Percentiles rank a stretch among this genome's conserved stretches.
phyloP scores from a whole-genome alignment of 2,888 invertebrate genomes.

The Monopis laevigella region DNA sequence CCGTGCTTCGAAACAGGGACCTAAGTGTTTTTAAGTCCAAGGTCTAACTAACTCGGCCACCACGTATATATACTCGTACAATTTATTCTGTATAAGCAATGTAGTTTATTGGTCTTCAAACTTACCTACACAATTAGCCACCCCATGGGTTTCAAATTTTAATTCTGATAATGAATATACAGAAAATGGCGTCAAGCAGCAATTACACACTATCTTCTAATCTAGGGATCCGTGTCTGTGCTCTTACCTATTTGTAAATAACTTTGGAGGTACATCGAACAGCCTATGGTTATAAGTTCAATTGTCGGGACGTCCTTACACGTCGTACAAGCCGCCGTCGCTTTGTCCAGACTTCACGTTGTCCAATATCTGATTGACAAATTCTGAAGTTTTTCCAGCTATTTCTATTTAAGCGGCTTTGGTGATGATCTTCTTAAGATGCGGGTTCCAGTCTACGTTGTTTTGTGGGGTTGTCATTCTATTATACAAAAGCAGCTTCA shows the following conservation, averaged over 20 bases:
- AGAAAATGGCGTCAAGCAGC: no score
- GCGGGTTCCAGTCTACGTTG: slow-evolving; percentile 70
- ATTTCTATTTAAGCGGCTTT: slow-evolving; percentile 81
- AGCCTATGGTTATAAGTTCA: slow-evolving; percentile 57
- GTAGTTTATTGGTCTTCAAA: no score
- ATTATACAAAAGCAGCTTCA: slow-evolving; percentile 76
- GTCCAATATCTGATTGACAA: slow-evolving; percentile 91
- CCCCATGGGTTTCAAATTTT: no score
- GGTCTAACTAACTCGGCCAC: no score
- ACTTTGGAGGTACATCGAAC: slow-evolving; percentile 67
- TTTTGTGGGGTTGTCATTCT: slow-evolving; percentile 69
- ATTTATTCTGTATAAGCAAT: no score
- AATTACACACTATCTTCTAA: no score
- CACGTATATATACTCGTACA: no score
- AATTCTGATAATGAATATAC: no score
- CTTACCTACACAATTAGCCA: no score
- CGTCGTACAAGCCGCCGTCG: slow-evolving; percentile 80
- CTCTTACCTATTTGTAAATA: slow-evolving; percentile 41
- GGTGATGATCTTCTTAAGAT: slow-evolving; percentile 76
- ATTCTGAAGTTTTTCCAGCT: slow-evolving; percentile 92
- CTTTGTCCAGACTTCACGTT: slow-evolving; percentile 83
- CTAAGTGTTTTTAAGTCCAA: no score
- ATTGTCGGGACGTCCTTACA: slow-evolving; percentile 43
- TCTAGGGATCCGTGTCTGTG: no score
- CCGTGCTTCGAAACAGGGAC: no score